These are phyloP conservation scores for Tyrophagus putrescentiae DNA, from an alignment of 1,140 invertebrate genomes.

Conservation along the genomic window DNA sequence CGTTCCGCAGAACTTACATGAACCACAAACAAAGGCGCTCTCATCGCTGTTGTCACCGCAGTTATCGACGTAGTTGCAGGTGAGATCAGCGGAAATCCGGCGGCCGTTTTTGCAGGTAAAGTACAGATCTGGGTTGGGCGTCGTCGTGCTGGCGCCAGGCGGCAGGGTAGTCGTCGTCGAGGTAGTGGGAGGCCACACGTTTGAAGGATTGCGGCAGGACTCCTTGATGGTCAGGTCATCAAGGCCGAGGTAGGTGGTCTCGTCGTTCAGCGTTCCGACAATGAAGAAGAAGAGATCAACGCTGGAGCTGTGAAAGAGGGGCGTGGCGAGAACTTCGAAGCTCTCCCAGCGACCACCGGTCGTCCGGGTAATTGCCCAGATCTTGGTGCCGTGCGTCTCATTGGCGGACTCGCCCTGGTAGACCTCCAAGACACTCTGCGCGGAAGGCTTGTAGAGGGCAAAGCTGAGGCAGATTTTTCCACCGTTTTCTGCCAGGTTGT, in stretches of 20 bases:
- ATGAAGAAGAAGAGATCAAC: conserved; percentile 30
- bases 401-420: conserved; percentile 1
- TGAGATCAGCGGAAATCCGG: neutral
- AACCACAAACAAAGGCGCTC: neutral
- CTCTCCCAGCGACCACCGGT: conserved; percentile 9
- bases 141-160: neutral
- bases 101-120: neutral
- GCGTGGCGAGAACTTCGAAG: conserved; percentile 18
- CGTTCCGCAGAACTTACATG: neutral
- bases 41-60: neutral
- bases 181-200: too few relatives aligned
- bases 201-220: neutral
- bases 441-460: neutral
- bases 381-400: neutral
- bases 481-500: neutral
- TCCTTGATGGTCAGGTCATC: too few relatives aligned
- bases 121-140: neutral
- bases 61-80: neutral
- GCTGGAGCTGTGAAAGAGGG: too few relatives aligned
- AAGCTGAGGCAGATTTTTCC: conserved; percentile 3
- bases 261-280: conserved; percentile 10
- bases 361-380: neutral
- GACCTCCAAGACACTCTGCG: conserved; percentile 3
- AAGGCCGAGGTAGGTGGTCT: neutral
- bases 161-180: too few relatives aligned